Evolutionary conservation across 2,888 invertebrate species (phyloP).

Genomic region (Agonopterix subpropinquella): DNA sequence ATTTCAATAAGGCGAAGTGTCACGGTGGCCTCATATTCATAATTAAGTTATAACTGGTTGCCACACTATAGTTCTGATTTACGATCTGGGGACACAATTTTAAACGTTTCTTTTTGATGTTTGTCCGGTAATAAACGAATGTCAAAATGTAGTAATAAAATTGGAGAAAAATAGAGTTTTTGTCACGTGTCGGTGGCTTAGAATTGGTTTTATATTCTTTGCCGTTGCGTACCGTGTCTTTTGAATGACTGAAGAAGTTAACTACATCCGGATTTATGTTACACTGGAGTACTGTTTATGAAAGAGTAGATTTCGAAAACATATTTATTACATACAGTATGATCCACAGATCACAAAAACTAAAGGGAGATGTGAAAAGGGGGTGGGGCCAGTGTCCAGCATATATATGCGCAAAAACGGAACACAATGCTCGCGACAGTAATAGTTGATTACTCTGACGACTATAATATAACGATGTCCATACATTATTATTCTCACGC

Average conservation of each 20-base stretch:
- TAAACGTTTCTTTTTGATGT: constrained; percentile 15
- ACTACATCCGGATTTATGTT: not conserved
- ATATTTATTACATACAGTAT: no score
- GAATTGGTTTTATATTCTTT: not conserved
- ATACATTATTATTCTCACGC: no score
- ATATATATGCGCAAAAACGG: no score
- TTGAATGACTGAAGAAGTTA: not conserved
- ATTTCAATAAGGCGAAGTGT: not conserved
- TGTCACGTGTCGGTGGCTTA: not conserved
- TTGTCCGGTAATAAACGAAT: constrained; percentile 9
- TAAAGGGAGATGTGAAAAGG: no score
- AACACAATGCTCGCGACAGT: no score
- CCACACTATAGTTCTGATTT: constrained; percentile 22
- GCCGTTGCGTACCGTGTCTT: not conserved
- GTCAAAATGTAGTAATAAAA: constrained; percentile 5
- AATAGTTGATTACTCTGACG: no score
- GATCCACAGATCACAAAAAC: no score
- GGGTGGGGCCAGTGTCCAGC: no score
- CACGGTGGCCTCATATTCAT: constrained; percentile 5
- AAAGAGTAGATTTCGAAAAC: no score
- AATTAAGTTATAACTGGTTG: constrained; percentile 12
- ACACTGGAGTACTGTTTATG: no score
- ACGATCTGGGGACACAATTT: constrained; percentile 22
- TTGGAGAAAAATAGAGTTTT: constrained; percentile 1
- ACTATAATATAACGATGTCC: no score